These are phyloP conservation scores for Sycobia sp. DNA, from an alignment of 1,140 invertebrate genomes.

Conservation along the genomic window DNA sequence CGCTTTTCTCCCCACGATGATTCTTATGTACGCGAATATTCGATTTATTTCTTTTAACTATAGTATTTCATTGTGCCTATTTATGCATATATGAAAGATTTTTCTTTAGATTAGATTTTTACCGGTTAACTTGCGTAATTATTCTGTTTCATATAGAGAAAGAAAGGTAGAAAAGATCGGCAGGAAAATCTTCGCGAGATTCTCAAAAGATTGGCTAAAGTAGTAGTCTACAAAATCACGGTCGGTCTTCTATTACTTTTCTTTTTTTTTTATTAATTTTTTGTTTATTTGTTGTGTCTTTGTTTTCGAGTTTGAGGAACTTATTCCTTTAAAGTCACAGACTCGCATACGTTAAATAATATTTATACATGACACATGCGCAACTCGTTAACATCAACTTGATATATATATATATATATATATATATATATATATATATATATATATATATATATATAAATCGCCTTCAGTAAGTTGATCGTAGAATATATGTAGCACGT, in stretches of 20 bases:
- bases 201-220: conserved; percentile 41
- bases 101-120: neutral
- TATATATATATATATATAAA: too few relatives aligned
- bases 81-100: neutral
- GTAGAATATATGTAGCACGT: too few relatives aligned
- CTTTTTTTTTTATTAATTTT: too few relatives aligned
- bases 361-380: conserved; percentile 23
- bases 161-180: conserved; percentile 30
- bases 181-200: conserved; percentile 49
- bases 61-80: neutral
- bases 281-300: too few relatives aligned
- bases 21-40: too few relatives aligned
- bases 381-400: too few relatives aligned
- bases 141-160: conserved; percentile 24
- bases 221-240: conserved; percentile 56
- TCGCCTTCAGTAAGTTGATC: too few relatives aligned
- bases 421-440: too few relatives aligned
- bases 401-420: too few relatives aligned
- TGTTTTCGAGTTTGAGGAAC: conserved; percentile 56
- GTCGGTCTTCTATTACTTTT: conserved; percentile 44
- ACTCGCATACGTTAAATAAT: conserved; percentile 35
- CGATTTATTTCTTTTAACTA: conserved; percentile 6
- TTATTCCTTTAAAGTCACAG: conserved; percentile 57
- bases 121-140: neutral
- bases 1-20: conserved; percentile 5